A percentile compares a stretch with the other conserved stretches of the same genome.
These are phyloP conservation scores for Falco novaeseelandiae DNA, from an alignment of 2,797 vertebrate genomes.

Conservation along the genomic window DNA sequence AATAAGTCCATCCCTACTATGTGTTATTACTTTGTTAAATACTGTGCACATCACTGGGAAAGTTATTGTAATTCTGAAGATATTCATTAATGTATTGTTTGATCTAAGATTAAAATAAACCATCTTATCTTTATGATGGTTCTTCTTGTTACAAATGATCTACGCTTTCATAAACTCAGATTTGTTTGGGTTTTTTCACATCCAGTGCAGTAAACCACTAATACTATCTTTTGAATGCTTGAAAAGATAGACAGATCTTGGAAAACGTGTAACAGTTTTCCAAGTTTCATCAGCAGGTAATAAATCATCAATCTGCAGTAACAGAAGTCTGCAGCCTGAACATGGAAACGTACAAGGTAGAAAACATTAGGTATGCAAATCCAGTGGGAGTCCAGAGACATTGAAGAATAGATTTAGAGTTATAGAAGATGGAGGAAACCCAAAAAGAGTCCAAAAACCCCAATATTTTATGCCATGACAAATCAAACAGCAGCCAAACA, in stretches of 20 bases:
- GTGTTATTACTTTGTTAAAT: conserved; percentile 31
- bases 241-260: neutral
- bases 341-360: neutral
- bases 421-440: conserved; percentile 1
- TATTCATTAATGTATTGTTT: neutral
- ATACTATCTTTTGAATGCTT: neutral
- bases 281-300: neutral
- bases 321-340: neutral
- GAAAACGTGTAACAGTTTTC: neutral
- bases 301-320: neutral
- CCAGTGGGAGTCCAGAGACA: neutral
- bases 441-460: neutral
- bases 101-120: conserved; percentile 14
- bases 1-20: neutral
- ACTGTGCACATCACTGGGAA: neutral
- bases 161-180: neutral
- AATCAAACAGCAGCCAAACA: neutral
- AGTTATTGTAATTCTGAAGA: neutral
- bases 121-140: neutral
- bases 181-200: neutral
- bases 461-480: neutral
- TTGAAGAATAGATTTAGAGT: neutral
- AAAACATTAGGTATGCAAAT: neutral
- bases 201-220: neutral
- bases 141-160: conserved; percentile 4